A percentile compares a stretch with the other conserved stretches of the same genome.
Conservation (phyloP, 2,888 invertebrate genomes). For the Ectemnius lituratus region DNA sequence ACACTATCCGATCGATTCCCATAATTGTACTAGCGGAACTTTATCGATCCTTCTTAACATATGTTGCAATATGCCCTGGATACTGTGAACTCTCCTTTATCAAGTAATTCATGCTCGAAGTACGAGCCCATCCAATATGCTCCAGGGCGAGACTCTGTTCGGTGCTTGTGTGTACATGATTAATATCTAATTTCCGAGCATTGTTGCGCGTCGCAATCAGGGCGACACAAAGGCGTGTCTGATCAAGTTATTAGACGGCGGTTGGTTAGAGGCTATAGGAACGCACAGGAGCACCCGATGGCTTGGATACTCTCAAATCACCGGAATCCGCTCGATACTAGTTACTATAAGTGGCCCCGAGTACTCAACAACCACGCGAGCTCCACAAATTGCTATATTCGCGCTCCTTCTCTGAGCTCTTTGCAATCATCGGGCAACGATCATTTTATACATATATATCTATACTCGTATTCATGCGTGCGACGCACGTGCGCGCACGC, state of each 20-base stretch:
- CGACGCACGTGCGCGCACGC: constrained; percentile 29
- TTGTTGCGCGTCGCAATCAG: background rate
- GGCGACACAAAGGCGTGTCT: background rate
- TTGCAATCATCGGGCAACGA: constrained; percentile 50
- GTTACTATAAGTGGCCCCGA: constrained; percentile 51
- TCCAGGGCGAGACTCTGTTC: too few species aligned
- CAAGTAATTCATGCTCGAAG: too few species aligned
- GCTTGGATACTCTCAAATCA: constrained; percentile 39
- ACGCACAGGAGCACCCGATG: constrained; percentile 22
- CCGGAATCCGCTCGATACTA: constrained; percentile 53
- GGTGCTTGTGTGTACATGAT: background rate
- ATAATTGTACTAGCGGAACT: constrained; percentile 26
- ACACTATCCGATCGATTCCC: constrained; percentile 31
- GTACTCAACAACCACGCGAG: constrained; percentile 50
- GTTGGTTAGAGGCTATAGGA: constrained; percentile 30
- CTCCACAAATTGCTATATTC: constrained; percentile 53
- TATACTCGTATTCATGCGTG: constrained; percentile 42
- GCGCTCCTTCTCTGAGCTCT: constrained; percentile 30
- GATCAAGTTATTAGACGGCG: constrained; percentile 40
- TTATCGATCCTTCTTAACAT: constrained; percentile 30
- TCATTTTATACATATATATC: constrained; percentile 46
- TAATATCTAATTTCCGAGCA: constrained; percentile 6
- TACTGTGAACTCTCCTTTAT: too few species aligned
- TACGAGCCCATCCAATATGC: too few species aligned
- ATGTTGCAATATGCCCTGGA: too few species aligned